These are phyloP conservation scores for Homarus americanus DNA, from an alignment of 1,140 invertebrate genomes.

Conservation along the genomic window DNA sequence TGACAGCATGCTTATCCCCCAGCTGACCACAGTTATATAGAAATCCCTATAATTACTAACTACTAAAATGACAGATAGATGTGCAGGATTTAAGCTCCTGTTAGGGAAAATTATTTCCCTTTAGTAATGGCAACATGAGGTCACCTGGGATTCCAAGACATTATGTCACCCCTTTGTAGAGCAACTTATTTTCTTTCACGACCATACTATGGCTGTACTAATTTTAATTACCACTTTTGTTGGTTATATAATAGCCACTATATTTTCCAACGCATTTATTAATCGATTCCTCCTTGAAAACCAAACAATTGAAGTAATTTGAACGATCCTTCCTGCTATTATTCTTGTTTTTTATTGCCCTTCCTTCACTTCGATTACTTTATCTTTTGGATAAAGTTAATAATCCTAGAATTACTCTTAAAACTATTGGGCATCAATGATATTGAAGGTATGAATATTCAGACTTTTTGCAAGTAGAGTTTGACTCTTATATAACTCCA, in stretches of 20 bases:
- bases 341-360: constrained; percentile 15
- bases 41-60: constrained; percentile 81
- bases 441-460: constrained; percentile 80
- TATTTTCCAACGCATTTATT: background rate
- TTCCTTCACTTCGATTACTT: constrained; percentile 77
- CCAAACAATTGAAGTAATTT: constrained; percentile 21
- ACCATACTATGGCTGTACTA: background rate
- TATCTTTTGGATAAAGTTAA: constrained; percentile 83
- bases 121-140: constrained; percentile 48
- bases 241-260: background rate
- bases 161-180: background rate
- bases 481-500: constrained; percentile 20
- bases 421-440: constrained; percentile 84
- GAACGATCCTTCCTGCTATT: constrained; percentile 6
- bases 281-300: background rate
- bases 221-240: background rate
- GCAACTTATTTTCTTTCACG: background rate
- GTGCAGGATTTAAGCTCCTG: constrained; percentile 38
- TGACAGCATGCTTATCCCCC: constrained; percentile 77
- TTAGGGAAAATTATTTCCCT: constrained; percentile 9
- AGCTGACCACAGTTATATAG: constrained; percentile 80
- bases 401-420: constrained; percentile 81
- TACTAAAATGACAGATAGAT: constrained; percentile 78
- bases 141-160: background rate
- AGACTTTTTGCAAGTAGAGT: constrained; percentile 27